Evolutionary conservation across 2,113 vertebrate species (phyloP), one percentile per base, ranked within the genome.

Genomic region (Xenotilapia flavipinnis): DNA sequence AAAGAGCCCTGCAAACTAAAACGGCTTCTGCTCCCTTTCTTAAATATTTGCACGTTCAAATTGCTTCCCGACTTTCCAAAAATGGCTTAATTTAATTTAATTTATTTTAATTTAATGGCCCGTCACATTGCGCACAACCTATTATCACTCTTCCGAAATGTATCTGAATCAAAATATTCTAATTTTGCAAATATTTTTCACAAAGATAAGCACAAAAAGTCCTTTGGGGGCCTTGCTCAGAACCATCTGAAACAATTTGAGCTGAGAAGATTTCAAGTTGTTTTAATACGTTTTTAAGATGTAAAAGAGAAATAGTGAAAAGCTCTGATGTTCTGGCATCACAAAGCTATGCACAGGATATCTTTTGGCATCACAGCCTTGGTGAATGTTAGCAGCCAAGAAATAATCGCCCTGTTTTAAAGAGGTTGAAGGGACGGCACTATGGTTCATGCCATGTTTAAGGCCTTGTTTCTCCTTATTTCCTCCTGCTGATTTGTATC

Each of bases 241-340:
- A 26, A 83, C 80, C n/a, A 56, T 60, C 38, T 73, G 11, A 70
- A 31, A 28, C 3, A 2, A 70, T 73, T 62, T 51, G 28, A 36
- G 38, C 42, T 45, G 47, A 80, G 12, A 28, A 47, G 23, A 55
- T 28, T 42, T 17, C 9, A 21, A 23, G 42, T 11, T 47, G 81
- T 31, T 21, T 36, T 3, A 3, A 68, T 6, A 9, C 2, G 49
- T 68, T 83, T 79, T 28, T 3, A 65, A 73, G 19, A 38, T 3
- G 80, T 77, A 19, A 56, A 54, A 68, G 31, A 38, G 51, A 80
- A 58, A 53, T 58, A 49, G 82, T 81, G 84, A 82, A 87, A 91
- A 92, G 81, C 21, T 42, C 9, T 0, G 51, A 79, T 89, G 91
- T 94, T 79, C 81, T 49, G 70, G 6, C 3, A 49, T 77, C 6